Conservation (phyloP, 2,797 vertebrate species). For the Phalanger gymnotis region DNA sequence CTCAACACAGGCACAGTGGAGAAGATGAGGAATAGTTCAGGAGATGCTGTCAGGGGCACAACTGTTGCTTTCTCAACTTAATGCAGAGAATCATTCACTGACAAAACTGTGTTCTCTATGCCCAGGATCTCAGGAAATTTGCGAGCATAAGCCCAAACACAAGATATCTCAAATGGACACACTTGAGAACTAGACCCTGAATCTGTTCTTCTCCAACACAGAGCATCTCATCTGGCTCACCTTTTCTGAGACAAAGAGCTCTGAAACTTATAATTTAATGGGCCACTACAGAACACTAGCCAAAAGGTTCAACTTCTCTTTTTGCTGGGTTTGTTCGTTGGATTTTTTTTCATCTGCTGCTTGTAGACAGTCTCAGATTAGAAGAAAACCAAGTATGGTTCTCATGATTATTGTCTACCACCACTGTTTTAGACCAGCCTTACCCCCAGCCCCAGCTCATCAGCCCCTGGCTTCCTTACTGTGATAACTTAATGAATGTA, state of each 20-base stretch:
- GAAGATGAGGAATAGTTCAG: background rate
- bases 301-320: background rate
- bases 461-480: background rate
- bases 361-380: background rate
- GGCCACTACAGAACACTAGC: background rate
- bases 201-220: background rate
- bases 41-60: background rate
- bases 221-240: background rate
- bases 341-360: background rate
- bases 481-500: background rate
- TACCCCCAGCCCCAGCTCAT: background rate
- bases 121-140: background rate
- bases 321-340: background rate
- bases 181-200: background rate
- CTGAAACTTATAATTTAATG: background rate
- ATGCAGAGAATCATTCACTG: background rate
- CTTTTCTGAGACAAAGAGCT: background rate
- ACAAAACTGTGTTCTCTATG: background rate
- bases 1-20: background rate
- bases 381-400: background rate
- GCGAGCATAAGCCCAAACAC: background rate
- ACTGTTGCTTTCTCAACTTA: background rate
- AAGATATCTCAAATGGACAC: background rate
- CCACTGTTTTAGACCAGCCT: background rate
- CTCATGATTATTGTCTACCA: background rate